A percentile compares a stretch with the other conserved stretches of the same genome.
phyloP scores from a whole-genome alignment of 2,113 vertebrate species.

The Marmota flaviventris region DNA sequence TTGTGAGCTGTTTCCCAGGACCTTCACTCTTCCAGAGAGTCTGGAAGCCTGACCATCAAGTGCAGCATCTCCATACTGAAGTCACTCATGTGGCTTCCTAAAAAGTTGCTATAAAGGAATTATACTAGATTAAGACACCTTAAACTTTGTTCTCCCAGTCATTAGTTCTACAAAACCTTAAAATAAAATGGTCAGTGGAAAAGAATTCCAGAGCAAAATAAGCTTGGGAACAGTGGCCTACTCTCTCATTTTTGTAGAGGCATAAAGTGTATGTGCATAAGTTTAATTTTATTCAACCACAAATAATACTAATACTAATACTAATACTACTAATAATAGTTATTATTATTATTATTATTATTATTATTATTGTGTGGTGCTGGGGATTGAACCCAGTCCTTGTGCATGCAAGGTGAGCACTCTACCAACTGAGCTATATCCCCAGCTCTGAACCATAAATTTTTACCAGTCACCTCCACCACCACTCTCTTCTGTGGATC shows the following conservation, averaged over 20 bases:
- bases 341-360: too few relatives aligned
- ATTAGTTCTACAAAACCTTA: not conserved
- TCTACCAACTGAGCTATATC: too few relatives aligned
- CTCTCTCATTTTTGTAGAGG: not conserved
- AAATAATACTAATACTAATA: too few relatives aligned
- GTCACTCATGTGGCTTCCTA: not conserved
- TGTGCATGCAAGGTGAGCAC: too few relatives aligned
- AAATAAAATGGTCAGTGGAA: not conserved
- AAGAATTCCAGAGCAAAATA: not conserved
- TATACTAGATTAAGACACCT: not conserved
- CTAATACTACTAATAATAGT: too few relatives aligned
- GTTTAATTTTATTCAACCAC: not conserved
- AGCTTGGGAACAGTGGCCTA: not conserved
- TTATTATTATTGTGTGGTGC: too few relatives aligned
- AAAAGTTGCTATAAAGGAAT: not conserved
- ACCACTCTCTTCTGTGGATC: not conserved
- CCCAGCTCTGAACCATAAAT: not conserved
- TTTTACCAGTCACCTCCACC: not conserved
- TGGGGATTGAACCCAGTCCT: too few relatives aligned
- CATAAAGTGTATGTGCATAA: not conserved
- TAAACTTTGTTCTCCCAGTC: not conserved
- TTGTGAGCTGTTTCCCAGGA: not conserved
- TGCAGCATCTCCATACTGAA: not conserved
- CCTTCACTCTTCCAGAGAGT: not conserved
- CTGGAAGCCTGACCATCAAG: not conserved